phyloP scores from a whole-genome alignment of 2,113 vertebrate species.

The Asarcornis scutulata region DNA sequence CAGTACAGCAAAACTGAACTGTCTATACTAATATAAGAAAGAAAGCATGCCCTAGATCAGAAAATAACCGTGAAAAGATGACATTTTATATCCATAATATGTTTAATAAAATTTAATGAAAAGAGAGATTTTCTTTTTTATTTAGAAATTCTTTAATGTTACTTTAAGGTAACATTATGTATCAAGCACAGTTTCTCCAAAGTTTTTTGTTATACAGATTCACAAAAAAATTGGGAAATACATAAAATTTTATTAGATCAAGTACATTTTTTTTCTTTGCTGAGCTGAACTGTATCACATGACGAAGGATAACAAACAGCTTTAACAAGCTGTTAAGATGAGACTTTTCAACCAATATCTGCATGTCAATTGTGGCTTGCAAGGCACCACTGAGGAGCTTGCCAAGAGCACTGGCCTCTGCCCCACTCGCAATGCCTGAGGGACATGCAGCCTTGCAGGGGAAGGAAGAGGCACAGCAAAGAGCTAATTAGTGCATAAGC shows the following conservation, averaged over 20 bases:
- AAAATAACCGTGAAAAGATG: not conserved
- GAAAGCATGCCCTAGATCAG: not conserved
- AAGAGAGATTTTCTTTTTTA: not conserved
- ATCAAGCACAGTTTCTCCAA: not conserved
- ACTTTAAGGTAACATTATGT: not conserved
- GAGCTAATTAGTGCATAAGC: too few relatives aligned
- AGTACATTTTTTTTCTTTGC: not conserved
- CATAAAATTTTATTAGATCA: not conserved
- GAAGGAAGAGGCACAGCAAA: not conserved
- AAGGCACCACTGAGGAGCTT: fast-evolving
- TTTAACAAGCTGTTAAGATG: not conserved
- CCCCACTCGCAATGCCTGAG: not conserved
- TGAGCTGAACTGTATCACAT: not conserved
- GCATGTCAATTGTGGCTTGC: fast-evolving
- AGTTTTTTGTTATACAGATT: not conserved
- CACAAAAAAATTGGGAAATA: not conserved
- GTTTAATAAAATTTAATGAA: not conserved
- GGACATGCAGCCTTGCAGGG: not conserved
- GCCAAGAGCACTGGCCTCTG: not conserved
- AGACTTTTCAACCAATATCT: not conserved
- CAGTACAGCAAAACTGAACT: not conserved
- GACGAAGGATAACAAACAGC: not conserved
- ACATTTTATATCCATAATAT: not conserved
- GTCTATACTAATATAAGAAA: not conserved
- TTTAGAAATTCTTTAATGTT: not conserved